These are phyloP conservation scores for Emydoidea blandingii DNA, from an alignment of 2,797 vertebrate species.

Conservation along the genomic window DNA sequence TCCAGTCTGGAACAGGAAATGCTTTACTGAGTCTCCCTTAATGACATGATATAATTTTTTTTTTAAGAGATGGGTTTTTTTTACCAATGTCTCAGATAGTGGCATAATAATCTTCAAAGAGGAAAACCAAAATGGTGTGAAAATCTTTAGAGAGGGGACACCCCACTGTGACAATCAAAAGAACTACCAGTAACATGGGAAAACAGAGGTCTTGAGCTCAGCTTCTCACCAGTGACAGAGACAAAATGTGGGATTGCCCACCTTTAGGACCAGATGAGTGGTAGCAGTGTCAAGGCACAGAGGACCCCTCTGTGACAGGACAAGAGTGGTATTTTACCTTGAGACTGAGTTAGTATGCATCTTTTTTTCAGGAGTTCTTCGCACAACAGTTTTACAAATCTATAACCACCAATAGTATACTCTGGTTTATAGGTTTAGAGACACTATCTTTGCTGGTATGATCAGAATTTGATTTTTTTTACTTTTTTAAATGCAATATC, in stretches of 20 bases:
- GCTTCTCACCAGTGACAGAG: neutral
- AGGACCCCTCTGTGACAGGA: neutral
- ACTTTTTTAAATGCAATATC: too few species aligned
- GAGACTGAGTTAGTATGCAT: neutral
- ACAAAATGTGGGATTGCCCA: neutral
- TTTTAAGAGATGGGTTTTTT: neutral
- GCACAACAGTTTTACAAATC: neutral
- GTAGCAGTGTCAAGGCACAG: neutral
- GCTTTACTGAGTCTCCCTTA: neutral
- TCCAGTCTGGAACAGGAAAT: neutral
- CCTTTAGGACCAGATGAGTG: neutral
- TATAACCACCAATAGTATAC: neutral
- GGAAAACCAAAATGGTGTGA: neutral
- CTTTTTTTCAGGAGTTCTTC: neutral
- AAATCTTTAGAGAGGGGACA: neutral
- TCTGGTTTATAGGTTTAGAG: neutral
- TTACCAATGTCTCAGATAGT: neutral
- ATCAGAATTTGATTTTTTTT: too few species aligned
- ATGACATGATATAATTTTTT: neutral
- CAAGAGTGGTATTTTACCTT: neutral
- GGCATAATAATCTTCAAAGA: neutral
- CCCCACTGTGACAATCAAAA: slow-evolving; percentile 31
- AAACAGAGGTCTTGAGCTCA: neutral
- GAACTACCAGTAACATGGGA: neutral
- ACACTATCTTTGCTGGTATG: too few species aligned